Percentiles rank a stretch among this genome's conserved stretches.
Conservation (phyloP, 2,888 invertebrate genomes). For the Mythimna ferrago region DNA sequence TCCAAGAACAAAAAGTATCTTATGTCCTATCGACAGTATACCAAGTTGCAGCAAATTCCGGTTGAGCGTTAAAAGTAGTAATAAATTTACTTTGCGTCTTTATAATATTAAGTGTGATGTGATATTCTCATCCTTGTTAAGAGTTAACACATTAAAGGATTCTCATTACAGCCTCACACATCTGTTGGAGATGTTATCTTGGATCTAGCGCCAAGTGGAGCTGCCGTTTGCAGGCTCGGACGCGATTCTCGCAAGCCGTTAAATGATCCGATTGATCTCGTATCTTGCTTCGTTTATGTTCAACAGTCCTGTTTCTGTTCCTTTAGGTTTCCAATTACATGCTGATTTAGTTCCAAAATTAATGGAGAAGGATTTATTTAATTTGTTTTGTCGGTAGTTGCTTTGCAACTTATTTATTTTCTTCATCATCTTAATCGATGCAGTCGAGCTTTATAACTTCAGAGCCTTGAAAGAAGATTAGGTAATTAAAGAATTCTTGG, state of each 20-base stretch:
- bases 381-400: conserved; percentile 2
- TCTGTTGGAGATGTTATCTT: conserved; percentile 71
- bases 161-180: conserved; percentile 60
- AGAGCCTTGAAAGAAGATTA: not conserved
- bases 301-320: conserved; percentile 71
- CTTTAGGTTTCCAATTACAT: conserved; percentile 56
- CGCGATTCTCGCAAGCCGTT: conserved; percentile 76
- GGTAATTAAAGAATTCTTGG: not conserved
- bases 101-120: not conserved
- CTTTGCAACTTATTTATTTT: not conserved
- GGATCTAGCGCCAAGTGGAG: conserved; percentile 72
- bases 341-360: conserved; percentile 42
- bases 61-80: no score
- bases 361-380: conserved; percentile 43
- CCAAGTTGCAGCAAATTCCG: no score
- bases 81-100: no score
- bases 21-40: no score
- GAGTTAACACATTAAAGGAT: conserved; percentile 41
- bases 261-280: conserved; percentile 80
- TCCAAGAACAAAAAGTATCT: no score
- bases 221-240: conserved; percentile 73
- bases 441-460: not conserved
- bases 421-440: not conserved
- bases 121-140: conserved; percentile 38
- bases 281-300: conserved; percentile 75